These are phyloP conservation scores for Hyaena hyaena DNA, from an alignment of 2,113 vertebrate genomes.

Conservation along the genomic window DNA sequence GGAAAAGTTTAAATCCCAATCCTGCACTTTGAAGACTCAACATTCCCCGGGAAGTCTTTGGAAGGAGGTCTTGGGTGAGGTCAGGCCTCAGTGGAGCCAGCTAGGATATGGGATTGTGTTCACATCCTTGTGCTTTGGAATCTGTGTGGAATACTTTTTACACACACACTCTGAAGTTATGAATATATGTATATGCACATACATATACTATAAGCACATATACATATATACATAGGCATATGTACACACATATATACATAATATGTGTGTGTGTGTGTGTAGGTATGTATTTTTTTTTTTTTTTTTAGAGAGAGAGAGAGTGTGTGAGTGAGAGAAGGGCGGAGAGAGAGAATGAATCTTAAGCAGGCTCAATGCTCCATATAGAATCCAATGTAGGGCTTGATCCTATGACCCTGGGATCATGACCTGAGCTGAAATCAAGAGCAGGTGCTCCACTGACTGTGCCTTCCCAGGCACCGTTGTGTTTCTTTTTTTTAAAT, in stretches of 20 bases:
- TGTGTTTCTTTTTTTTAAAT: background rate
- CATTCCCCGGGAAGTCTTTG: slow-evolving; percentile 81
- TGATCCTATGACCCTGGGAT: too few relatives aligned
- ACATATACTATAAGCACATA: background rate
- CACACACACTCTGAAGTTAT: background rate
- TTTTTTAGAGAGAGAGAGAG: too few relatives aligned
- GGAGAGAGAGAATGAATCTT: too few relatives aligned
- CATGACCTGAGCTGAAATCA: too few relatives aligned
- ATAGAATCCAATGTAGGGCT: too few relatives aligned
- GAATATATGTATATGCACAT: too few relatives aligned
- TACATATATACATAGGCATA: too few relatives aligned
- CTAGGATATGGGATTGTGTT: background rate
- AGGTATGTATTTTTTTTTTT: background rate
- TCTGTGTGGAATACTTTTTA: slow-evolving; percentile 18
- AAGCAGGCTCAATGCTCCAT: too few relatives aligned
- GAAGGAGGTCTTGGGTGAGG: slow-evolving; percentile 76
- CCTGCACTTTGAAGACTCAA: slow-evolving; percentile 82
- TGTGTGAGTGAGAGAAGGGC: too few relatives aligned
- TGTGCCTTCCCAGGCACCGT: too few relatives aligned
- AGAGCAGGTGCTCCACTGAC: too few relatives aligned
- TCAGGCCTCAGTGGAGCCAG: slow-evolving; percentile 63
- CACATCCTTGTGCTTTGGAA: slow-evolving; percentile 73
- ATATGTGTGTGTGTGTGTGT: background rate
- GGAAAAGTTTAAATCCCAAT: slow-evolving; percentile 79
- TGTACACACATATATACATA: background rate